Evolutionary conservation across 2,888 invertebrate genomes (phyloP), one percentile per base, ranked within the genome.

Genomic region (Xanthia togata): DNA sequence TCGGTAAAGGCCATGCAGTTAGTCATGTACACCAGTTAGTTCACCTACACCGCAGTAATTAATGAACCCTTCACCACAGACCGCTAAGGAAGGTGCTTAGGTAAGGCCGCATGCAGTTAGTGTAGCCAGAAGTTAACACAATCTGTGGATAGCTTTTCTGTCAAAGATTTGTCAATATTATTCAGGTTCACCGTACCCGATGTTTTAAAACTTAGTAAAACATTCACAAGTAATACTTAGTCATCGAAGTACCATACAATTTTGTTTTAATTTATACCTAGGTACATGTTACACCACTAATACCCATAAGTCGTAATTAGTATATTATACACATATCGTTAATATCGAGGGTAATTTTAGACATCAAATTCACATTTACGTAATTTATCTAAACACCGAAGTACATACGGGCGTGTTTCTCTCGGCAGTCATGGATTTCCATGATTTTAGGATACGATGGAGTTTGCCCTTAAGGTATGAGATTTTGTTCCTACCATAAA

Each of bases 401-500:
- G 89, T 89, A 81, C 73, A 78, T 76, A 74, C 81, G 88, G 88
- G 92, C 91, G 94, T 92, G 93, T 95, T 93, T 93, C 95, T 93
- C 93, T 92, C 81, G 73, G 92, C 92, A 89, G 89, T 85, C 80
- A 78, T 84, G 89, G 88, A 86, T 87, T 90, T 89, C 78, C 81
- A 89, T 89, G 89, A 88, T 88, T 91, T 89, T 89, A 90, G 84
- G 83, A 88, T 91, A 90, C 81, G 81, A 89, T 90, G 85, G 77
- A 85, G 89, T 89, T 90, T 89, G 88, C 87, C 84, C 92, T 92
- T 93, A 93, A 86, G 87, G 89, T 92, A 93, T 92, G 95, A 96
- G 95, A 95, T 96, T 95, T 92, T 90, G 90, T 91, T 92, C 93
- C 93, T 94, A 94, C 82, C 91, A 87, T 93, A 93, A 93, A 93